Evolutionary conservation across 2,888 invertebrate genomes (phyloP).

Genomic region (Leptopilina myrica): DNA sequence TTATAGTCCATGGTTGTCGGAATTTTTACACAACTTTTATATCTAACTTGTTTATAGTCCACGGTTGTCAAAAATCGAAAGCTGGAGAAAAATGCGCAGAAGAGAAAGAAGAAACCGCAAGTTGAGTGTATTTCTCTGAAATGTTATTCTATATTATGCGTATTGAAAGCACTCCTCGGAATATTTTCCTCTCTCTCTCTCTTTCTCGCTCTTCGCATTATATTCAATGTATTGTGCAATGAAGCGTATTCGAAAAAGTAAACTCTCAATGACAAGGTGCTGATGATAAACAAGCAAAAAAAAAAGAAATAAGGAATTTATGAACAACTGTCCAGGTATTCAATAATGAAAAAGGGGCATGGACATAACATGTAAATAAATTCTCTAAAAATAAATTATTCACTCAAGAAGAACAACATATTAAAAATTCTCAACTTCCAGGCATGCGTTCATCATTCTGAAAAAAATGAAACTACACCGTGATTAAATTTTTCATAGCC

Average conservation of each 20-base stretch:
- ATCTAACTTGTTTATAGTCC: not conserved
- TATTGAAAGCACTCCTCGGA: conserved; percentile 9
- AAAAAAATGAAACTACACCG: too few species aligned
- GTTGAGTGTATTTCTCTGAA: conserved; percentile 17
- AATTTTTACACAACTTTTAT: not conserved
- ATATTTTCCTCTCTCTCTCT: not conserved
- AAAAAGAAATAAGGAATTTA: not conserved
- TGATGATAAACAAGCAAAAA: conserved; percentile 11
- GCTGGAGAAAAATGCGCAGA: not conserved
- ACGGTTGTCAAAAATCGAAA: not conserved
- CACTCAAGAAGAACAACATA: not conserved
- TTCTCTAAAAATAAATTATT: not conserved
- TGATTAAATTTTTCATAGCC: too few species aligned
- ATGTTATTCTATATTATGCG: conserved; percentile 33
- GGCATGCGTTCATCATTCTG: not conserved
- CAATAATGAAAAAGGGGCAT: not conserved
- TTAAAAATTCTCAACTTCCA: not conserved
- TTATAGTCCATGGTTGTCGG: not conserved
- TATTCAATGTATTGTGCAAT: conserved; percentile 25
- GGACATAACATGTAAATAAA: not conserved
- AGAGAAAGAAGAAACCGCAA: conserved; percentile 15
- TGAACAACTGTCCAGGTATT: not conserved
- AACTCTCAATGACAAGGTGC: conserved; percentile 7
- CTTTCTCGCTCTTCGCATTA: not conserved
- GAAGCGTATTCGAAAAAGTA: not conserved